Percentiles rank a stretch among this genome's conserved stretches.
Conservation (phyloP, 1,140 invertebrate genomes). For the Drosophila ambigua region DNA sequence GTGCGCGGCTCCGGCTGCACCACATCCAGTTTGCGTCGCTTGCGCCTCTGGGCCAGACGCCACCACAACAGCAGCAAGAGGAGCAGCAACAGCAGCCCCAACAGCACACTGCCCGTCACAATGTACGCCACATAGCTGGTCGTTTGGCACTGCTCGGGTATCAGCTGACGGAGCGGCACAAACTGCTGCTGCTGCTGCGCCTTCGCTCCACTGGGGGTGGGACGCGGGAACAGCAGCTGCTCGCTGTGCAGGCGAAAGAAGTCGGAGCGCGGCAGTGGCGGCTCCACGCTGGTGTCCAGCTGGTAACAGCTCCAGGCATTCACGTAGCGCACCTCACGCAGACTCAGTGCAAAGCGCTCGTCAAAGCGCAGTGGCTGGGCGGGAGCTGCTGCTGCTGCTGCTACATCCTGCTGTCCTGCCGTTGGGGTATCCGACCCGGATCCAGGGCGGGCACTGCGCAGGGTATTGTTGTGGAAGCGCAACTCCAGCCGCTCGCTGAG, state of each 20-base stretch:
- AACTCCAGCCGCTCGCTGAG: conserved; percentile 73
- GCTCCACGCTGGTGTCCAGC: conserved; percentile 59
- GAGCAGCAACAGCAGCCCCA: conserved; percentile 79
- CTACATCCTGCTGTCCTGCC: not conserved
- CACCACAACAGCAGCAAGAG: conserved; percentile 72
- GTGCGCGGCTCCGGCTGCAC: conserved; percentile 91
- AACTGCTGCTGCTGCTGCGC: not conserved
- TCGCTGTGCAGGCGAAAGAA: conserved; percentile 72
- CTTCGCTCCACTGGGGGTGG: not conserved
- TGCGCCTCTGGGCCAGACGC: conserved; percentile 76
- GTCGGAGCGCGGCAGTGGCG: conserved; percentile 53
- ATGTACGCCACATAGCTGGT: conserved; percentile 67
- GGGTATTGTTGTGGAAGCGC: conserved; percentile 75
- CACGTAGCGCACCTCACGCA: conserved; percentile 61
- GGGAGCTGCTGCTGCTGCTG: not conserved
- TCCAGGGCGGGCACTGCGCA: conserved; percentile 41
- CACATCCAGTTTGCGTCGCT: conserved; percentile 85
- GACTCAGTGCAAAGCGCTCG: conserved; percentile 61
- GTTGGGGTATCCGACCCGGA: conserved; percentile 2
- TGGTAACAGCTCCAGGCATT: conserved; percentile 68
- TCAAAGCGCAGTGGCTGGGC: conserved; percentile 61
- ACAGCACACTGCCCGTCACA: conserved; percentile 74
- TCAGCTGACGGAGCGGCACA: conserved; percentile 51
- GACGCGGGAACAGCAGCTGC: conserved; percentile 53
- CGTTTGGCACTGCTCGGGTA: conserved; percentile 55